phyloP scores from a whole-genome alignment of 2,888 invertebrate genomes.

The Diarsia rubi region DNA sequence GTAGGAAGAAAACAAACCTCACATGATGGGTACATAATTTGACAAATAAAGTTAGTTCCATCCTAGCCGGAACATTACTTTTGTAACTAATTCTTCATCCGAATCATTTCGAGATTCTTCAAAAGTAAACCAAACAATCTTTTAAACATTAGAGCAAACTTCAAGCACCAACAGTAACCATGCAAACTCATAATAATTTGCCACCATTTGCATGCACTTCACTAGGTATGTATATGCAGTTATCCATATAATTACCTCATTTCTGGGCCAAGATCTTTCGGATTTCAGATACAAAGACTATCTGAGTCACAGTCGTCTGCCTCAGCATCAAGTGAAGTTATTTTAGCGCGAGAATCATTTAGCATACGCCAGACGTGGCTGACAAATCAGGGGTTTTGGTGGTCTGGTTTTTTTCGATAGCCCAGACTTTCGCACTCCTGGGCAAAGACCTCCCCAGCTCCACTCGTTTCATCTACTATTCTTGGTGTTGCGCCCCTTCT shows the following conservation, averaged over 20 bases:
- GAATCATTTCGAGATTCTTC: not conserved
- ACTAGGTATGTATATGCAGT: constrained; percentile 21
- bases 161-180: not conserved
- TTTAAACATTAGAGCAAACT: not conserved
- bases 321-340: constrained; percentile 21
- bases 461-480: no score
- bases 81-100: not conserved
- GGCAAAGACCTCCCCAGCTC: no score
- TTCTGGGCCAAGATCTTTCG: constrained; percentile 41
- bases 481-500: no score
- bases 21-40: not conserved
- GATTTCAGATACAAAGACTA: constrained; percentile 41
- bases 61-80: not conserved
- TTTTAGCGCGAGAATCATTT: constrained; percentile 36
- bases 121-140: not conserved
- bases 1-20: not conserved
- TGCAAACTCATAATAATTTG: not conserved
- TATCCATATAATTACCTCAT: constrained; percentile 26
- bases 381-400: not conserved
- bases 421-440: no score
- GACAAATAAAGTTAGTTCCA: not conserved
- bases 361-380: constrained; percentile 23
- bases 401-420: no score
- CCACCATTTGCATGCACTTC: not conserved
- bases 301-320: constrained; percentile 42